Evolutionary conservation across 2,888 invertebrate species (phyloP).

Genomic region (Volucella inanis): DNA sequence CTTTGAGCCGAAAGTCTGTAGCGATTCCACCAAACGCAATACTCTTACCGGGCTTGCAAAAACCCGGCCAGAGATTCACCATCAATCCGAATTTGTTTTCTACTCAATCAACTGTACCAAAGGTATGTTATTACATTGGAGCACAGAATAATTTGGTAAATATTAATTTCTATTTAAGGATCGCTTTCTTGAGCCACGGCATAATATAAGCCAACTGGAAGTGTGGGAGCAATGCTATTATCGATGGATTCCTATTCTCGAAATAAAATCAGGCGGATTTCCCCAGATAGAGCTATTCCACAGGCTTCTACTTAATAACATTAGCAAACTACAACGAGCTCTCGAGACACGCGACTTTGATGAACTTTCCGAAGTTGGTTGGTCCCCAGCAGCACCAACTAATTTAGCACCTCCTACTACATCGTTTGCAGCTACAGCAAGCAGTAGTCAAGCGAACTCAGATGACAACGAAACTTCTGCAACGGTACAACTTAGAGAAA

Average conservation of each 20-base stretch:
- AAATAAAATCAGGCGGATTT: constrained; percentile 84
- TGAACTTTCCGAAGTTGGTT: constrained; percentile 79
- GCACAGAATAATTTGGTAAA: background rate
- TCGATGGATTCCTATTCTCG: constrained; percentile 93
- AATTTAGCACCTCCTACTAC: constrained; percentile 9
- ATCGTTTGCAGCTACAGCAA: constrained; percentile 32
- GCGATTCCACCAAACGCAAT: constrained; percentile 79
- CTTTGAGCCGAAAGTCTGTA: constrained; percentile 79
- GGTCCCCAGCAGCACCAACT: constrained; percentile 25
- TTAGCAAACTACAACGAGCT: constrained; percentile 82
- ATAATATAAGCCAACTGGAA: constrained; percentile 85
- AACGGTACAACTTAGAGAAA: constrained; percentile 61
- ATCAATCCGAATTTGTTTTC: constrained; percentile 80
- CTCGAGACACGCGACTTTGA: constrained; percentile 81
- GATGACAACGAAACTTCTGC: constrained; percentile 70
- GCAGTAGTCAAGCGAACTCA: constrained; percentile 51
- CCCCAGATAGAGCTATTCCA: constrained; percentile 83
- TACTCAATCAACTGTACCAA: constrained; percentile 81
- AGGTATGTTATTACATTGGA: constrained; percentile 60
- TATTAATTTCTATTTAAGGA: constrained; percentile 73
- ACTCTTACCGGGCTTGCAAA: constrained; percentile 78
- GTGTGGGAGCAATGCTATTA: constrained; percentile 96
- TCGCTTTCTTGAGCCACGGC: constrained; percentile 84
- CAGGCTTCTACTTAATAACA: constrained; percentile 81
- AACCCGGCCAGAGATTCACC: constrained; percentile 77